phyloP scores from a whole-genome alignment of 2,113 vertebrate species.

The Poeciliopsis occidentalis region DNA sequence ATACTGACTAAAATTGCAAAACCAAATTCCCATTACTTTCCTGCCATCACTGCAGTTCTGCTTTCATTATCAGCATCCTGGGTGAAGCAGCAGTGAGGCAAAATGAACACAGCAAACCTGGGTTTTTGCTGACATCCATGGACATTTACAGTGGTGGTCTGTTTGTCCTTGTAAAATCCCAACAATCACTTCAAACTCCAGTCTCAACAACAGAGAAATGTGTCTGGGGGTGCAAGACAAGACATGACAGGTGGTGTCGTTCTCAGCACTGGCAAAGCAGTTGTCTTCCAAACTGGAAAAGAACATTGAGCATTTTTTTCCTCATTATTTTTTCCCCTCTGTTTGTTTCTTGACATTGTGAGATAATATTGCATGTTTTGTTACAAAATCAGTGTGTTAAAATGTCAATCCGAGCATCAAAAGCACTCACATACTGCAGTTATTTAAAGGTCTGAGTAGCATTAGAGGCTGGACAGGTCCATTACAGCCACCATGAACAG shows the following conservation, averaged over 20 bases:
- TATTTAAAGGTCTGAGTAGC: slow-evolving; percentile 29
- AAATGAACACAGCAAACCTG: slow-evolving; percentile 41
- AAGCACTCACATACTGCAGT: slow-evolving; percentile 38
- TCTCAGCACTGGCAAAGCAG: slow-evolving; percentile 71
- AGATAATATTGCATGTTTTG: slow-evolving; percentile 51
- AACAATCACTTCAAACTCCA: slow-evolving; percentile 74
- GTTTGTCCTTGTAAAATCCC: slow-evolving; percentile 68
- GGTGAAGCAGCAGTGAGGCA: slow-evolving; percentile 37
- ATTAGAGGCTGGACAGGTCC: slow-evolving; percentile 28
- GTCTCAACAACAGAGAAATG: slow-evolving; percentile 60
- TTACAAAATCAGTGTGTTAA: slow-evolving; percentile 50
- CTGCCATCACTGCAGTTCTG: slow-evolving; percentile 7
- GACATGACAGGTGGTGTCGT: slow-evolving; percentile 62
- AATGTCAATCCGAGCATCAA: slow-evolving; percentile 59
- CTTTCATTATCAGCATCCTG: slow-evolving; percentile 46
- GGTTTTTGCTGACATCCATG: slow-evolving; percentile 27
- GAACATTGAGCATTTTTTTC: slow-evolving; percentile 19
- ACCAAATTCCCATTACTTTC: slow-evolving; percentile 23
- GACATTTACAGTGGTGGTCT: slow-evolving; percentile 52
- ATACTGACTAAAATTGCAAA: slow-evolving; percentile 31
- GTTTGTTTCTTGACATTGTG: slow-evolving; percentile 17
- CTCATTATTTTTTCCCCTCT: background rate
- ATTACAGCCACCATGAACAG: slow-evolving; percentile 35
- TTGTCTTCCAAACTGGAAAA: slow-evolving; percentile 60
- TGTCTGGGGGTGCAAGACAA: slow-evolving; percentile 61